Conservation (phyloP, 1,140 invertebrate species). For the Dinothrombium tinctorium region DNA sequence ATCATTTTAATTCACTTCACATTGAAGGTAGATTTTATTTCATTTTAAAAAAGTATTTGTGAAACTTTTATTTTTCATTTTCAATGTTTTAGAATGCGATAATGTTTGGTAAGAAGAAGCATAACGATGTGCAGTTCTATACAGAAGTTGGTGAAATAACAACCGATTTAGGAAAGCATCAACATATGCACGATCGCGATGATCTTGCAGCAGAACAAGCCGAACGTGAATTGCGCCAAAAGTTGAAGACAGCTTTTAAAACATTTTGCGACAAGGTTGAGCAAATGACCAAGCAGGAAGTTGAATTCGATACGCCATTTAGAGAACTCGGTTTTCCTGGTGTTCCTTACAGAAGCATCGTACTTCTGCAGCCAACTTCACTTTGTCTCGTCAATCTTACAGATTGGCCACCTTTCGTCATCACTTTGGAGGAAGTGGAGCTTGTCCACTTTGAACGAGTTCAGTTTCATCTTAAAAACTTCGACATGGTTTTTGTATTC, state of each 20-base stretch:
- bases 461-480: constrained; percentile 93
- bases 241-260: constrained; percentile 90
- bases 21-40: no score
- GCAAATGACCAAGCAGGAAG: constrained; percentile 76
- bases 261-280: constrained; percentile 97
- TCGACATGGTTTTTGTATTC: constrained; percentile 99
- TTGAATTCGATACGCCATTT: constrained; percentile 97
- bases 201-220: constrained; percentile 95
- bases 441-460: constrained; percentile 97
- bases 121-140: constrained; percentile 96
- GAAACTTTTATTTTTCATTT: no score
- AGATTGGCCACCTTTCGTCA: constrained; percentile 97
- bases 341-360: constrained; percentile 87
- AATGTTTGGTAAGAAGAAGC: constrained; percentile 98
- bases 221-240: constrained; percentile 83
- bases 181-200: constrained; percentile 97
- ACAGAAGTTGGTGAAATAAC: constrained; percentile 99
- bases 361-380: constrained; percentile 84
- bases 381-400: constrained; percentile 88
- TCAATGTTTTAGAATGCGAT: no score
- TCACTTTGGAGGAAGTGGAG: constrained; percentile 90
- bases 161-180: constrained; percentile 95
- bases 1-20: constrained; percentile 97
- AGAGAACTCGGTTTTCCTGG: constrained; percentile 91
- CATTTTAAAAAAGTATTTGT: no score